Evolutionary conservation across 2,888 invertebrate species (phyloP).

Genomic region (Dynastes grantii): DNA sequence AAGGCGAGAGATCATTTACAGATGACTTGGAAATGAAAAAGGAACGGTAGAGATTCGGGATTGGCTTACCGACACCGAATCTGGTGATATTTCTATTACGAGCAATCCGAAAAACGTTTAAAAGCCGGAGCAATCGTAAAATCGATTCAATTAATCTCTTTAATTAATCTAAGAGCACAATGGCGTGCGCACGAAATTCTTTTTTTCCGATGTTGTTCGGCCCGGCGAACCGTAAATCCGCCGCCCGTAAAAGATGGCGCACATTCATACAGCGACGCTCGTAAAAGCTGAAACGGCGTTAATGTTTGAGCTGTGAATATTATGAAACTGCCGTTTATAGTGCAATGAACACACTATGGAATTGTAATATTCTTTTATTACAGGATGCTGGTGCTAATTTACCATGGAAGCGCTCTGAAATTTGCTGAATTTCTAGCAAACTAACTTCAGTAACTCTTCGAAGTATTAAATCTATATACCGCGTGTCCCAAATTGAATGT

Average conservation of each 20-base stretch:
- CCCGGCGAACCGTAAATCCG: conserved; percentile 26
- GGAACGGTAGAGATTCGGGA: neutral
- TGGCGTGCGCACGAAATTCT: conserved; percentile 36
- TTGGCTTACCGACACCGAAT: neutral
- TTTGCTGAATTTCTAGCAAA: too few species aligned
- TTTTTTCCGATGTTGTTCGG: neutral
- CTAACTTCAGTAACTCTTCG: too few species aligned
- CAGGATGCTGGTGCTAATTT: too few species aligned
- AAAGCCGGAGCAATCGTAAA: conserved; percentile 33
- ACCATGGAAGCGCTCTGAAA: too few species aligned
- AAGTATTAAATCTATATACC: too few species aligned
- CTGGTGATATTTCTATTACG: conserved; percentile 30
- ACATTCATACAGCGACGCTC: neutral
- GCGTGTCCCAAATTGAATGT: too few species aligned
- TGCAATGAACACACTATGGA: too few species aligned
- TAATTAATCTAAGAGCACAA: conserved; percentile 45
- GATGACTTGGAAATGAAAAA: conserved; percentile 2
- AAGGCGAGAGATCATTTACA: neutral
- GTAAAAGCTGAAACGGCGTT: too few species aligned
- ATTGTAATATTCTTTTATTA: too few species aligned
- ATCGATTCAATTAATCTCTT: conserved; percentile 47
- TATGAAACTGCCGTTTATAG: too few species aligned
- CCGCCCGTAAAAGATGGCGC: conserved; percentile 26
- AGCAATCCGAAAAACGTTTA: conserved; percentile 37
- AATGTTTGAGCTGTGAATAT: too few species aligned